Evolutionary conservation across 2,797 vertebrate genomes (phyloP).

Genomic region (Molossus alvarezi): DNA sequence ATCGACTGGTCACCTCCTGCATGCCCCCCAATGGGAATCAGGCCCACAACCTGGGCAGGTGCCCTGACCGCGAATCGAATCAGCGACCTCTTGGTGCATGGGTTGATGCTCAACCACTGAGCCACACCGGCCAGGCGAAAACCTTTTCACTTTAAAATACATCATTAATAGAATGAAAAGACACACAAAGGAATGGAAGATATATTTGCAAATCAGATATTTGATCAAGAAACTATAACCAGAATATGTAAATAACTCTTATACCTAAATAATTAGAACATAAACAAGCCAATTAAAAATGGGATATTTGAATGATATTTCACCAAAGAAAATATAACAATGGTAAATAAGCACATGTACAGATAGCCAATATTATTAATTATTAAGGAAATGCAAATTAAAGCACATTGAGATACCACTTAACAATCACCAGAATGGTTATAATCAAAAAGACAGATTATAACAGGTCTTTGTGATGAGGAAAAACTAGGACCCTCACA

Average conservation of each 20-base stretch:
- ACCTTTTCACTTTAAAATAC: background rate
- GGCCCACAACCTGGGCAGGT: too few relatives aligned
- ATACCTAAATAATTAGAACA: background rate
- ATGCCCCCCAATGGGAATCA: too few relatives aligned
- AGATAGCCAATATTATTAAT: background rate
- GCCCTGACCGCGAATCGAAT: too few relatives aligned
- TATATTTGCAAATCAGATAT: background rate
- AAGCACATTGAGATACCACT: background rate
- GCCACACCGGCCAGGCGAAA: too few relatives aligned
- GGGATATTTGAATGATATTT: background rate
- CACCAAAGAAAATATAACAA: background rate
- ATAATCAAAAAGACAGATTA: background rate
- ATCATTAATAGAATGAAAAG: background rate
- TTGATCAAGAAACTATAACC: background rate
- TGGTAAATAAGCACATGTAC: background rate
- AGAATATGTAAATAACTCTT: background rate
- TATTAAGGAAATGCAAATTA: constrained; percentile 1
- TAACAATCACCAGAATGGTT: background rate
- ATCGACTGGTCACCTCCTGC: too few relatives aligned
- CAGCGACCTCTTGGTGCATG: too few relatives aligned
- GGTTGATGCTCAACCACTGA: too few relatives aligned
- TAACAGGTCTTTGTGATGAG: background rate
- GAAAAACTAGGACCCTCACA: background rate
- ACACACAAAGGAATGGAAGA: background rate
- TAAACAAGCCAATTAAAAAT: background rate